These are phyloP conservation scores for Balearica regulorum DNA, from an alignment of 2,797 vertebrate species.

Conservation along the genomic window DNA sequence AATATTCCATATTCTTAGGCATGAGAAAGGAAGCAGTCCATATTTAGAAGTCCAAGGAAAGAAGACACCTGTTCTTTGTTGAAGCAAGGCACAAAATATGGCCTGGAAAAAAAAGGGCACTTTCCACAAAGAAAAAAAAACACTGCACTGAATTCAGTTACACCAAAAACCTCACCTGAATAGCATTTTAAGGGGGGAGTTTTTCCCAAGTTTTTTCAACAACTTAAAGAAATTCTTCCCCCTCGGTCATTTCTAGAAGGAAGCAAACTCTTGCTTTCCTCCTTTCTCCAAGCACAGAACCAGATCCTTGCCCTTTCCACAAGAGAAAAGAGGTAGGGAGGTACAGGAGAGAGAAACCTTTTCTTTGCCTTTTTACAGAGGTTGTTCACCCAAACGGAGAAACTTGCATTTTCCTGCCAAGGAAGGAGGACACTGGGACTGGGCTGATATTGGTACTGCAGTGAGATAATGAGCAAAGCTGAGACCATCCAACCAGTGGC, in stretches of 20 bases:
- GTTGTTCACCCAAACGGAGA: not conserved
- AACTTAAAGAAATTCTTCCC: not conserved
- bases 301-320: not conserved
- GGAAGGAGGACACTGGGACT: not conserved
- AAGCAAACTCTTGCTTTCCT: not conserved
- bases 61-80: not conserved
- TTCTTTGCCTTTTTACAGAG: not conserved
- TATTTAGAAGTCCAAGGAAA: not conserved
- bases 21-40: not conserved
- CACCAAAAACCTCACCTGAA: not conserved
- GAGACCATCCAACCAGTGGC: not conserved
- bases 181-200: not conserved
- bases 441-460: not conserved
- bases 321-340: not conserved
- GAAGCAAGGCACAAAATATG: not conserved
- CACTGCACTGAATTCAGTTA: not conserved
- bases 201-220: not conserved
- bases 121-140: not conserved
- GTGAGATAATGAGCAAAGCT: not conserved
- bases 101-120: not conserved
- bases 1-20: not conserved
- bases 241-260: rapidly evolving
- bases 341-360: not conserved
- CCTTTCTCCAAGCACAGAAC: not conserved
- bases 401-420: not conserved